Conservation (phyloP, 2,797 vertebrate species). For the Limnodromus scolopaceus region DNA sequence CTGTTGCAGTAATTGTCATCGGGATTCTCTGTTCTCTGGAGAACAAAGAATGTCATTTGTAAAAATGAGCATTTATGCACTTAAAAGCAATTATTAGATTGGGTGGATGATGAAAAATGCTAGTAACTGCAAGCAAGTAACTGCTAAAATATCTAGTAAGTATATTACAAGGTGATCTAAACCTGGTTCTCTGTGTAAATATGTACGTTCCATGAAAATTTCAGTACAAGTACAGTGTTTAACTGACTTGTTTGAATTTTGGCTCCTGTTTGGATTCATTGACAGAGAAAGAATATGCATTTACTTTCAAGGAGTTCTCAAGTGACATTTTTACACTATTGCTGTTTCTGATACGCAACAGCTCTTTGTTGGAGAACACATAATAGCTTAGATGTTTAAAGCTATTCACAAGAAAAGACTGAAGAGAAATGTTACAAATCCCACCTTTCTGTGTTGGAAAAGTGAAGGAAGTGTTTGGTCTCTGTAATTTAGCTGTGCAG, state of each 20-base stretch:
- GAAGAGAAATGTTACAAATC: not conserved
- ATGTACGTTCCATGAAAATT: not conserved
- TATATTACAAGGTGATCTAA: not conserved
- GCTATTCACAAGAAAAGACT: not conserved
- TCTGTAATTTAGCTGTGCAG: constrained; percentile 57
- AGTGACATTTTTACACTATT: not conserved
- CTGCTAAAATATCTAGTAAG: not conserved
- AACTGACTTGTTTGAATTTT: not conserved
- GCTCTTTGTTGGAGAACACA: not conserved
- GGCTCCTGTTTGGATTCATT: not conserved
- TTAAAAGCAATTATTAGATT: not conserved
- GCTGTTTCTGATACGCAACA: not conserved
- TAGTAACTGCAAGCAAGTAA: not conserved
- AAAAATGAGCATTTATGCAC: not conserved
- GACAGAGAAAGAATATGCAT: not conserved
- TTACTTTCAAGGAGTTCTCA: not conserved
- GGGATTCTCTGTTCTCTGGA: not conserved
- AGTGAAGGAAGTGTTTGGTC: constrained; percentile 19
- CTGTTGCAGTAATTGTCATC: not conserved
- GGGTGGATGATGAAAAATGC: not conserved
- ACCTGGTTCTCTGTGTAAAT: not conserved
- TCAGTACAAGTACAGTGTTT: not conserved
- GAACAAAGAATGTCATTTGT: not conserved
- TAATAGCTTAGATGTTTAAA: not conserved
- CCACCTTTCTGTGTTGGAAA: constrained; percentile 33